Evolutionary conservation across 1,140 invertebrate genomes (phyloP).

Genomic region (Hycleus cichorii): DNA sequence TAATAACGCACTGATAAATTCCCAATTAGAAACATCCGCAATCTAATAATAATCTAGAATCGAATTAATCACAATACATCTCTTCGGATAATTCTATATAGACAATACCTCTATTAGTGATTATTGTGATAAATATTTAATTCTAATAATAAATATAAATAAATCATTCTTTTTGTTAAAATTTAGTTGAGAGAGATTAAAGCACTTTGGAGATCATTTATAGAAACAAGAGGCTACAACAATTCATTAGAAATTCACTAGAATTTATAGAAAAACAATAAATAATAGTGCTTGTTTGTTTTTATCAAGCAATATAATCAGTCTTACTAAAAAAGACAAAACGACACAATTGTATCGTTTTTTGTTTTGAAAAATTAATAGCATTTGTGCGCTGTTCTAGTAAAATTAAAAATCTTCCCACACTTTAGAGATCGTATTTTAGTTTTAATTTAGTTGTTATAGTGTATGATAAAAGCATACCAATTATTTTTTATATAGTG

Average conservation of each 20-base stretch:
- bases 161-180: too few relatives aligned
- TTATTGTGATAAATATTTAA: too few relatives aligned
- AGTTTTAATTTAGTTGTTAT: too few relatives aligned
- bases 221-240: neutral
- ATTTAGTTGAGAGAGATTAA: neutral
- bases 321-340: conserved; percentile 11
- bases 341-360: neutral
- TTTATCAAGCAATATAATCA: conserved; percentile 9
- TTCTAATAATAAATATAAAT: too few relatives aligned
- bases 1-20: conserved; percentile 8
- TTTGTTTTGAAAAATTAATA: neutral
- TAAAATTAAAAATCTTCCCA: neutral
- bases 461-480: too few relatives aligned
- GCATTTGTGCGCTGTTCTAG: neutral
- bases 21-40: neutral
- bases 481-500: too few relatives aligned
- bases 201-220: conserved; percentile 9
- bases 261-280: neutral
- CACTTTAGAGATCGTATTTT: neutral
- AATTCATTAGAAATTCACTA: too few relatives aligned
- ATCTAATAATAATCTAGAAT: too few relatives aligned
- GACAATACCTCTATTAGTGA: too few relatives aligned
- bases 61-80: too few relatives aligned
- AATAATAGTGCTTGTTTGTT: conserved; percentile 9
- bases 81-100: too few relatives aligned